phyloP scores from a whole-genome alignment of 2,797 vertebrate species.

The Agapornis canus region DNA sequence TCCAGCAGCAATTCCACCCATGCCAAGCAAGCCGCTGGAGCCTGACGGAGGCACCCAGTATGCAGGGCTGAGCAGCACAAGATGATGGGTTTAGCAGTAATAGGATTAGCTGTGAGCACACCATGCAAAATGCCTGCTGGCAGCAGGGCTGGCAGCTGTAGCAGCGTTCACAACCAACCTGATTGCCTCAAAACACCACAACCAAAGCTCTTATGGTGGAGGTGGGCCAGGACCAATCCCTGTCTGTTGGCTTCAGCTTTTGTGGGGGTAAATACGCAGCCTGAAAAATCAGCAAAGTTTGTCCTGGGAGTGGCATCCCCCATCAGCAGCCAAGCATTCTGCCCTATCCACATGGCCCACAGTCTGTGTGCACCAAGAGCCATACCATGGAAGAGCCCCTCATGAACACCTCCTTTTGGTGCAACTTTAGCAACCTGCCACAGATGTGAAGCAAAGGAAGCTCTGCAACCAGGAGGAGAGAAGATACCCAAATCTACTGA shows the following conservation, averaged over 20 bases:
- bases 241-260: not conserved
- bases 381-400: accelerated
- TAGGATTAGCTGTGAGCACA: accelerated
- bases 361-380: accelerated
- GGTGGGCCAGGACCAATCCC: not conserved
- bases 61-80: not conserved
- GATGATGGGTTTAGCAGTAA: not conserved
- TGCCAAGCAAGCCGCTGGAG: accelerated
- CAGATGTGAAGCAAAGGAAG: not conserved
- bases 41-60: not conserved
- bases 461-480: not conserved
- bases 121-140: accelerated
- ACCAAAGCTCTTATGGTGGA: not conserved
- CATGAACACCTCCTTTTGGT: not conserved
- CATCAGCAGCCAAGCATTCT: accelerated
- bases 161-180: accelerated
- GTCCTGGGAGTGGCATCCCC: not conserved
- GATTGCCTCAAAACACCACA: accelerated
- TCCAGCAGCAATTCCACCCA: accelerated
- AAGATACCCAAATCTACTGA: not conserved
- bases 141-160: accelerated
- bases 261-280: not conserved
- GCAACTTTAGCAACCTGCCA: not conserved
- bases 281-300: not conserved
- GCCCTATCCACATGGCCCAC: accelerated